phyloP scores from a whole-genome alignment of 2,888 invertebrate genomes.

The Bursaphelenchus okinawaensis region DNA sequence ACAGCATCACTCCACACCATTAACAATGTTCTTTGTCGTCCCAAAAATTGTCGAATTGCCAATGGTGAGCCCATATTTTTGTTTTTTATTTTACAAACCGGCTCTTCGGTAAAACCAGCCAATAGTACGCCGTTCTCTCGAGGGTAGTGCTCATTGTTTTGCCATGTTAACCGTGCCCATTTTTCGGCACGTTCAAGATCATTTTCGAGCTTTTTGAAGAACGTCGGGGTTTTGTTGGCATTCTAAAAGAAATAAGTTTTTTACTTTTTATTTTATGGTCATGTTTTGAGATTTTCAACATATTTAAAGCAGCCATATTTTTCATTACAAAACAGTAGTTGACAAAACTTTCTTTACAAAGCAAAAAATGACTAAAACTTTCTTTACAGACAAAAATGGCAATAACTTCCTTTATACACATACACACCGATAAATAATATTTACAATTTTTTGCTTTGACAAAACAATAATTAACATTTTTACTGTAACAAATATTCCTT shows the following conservation, averaged over 20 bases:
- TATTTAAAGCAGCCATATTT: no score
- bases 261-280: no score
- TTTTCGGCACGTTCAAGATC: slow-evolving; percentile 9
- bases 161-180: slow-evolving; percentile 4
- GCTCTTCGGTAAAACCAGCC: slow-evolving; percentile 9
- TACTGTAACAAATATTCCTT: no score
- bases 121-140: background rate
- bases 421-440: no score
- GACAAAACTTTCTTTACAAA: no score
- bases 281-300: no score
- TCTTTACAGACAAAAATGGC: no score
- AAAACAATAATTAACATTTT: no score
- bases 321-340: no score
- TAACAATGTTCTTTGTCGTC: background rate
- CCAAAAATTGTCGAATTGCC: slow-evolving; percentile 7
- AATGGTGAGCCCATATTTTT: background rate
- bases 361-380: no score
- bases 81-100: slow-evolving; percentile 3
- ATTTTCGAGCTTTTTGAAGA: slow-evolving; percentile 11
- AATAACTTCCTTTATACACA: no score
- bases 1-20: slow-evolving; percentile 7
- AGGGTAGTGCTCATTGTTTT: slow-evolving; percentile 3
- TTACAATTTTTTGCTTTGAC: no score
- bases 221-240: slow-evolving; percentile 3
- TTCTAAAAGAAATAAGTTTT: slow-evolving; percentile 1